Conservation (phyloP, 1,140 invertebrate species). For the Melitaea cinxia region DNA sequence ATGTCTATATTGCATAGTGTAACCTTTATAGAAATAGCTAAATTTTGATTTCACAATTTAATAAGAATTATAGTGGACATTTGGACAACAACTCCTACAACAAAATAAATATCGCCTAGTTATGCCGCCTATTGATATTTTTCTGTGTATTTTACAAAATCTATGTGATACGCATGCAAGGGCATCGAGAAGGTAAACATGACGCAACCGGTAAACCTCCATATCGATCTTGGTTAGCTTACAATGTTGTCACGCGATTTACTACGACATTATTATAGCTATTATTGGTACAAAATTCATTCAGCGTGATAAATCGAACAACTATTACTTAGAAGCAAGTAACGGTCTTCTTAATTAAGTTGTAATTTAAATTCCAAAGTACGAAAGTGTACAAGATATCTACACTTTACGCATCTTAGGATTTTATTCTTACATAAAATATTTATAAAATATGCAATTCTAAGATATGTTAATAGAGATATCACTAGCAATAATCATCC, state of each 20-base stretch:
- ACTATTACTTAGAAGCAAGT: neutral
- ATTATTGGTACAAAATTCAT: neutral
- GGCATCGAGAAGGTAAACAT: constrained; percentile 52
- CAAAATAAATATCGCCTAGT: neutral
- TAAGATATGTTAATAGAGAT: neutral
- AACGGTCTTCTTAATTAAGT: neutral
- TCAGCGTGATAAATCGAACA: neutral
- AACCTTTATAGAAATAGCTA: no score
- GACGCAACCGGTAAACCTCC: constrained; percentile 62
- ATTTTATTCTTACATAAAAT: neutral
- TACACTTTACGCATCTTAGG: neutral
- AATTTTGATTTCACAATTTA: no score
- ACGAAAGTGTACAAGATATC: neutral
- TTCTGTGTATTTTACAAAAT: constrained; percentile 22
- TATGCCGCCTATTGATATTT: neutral
- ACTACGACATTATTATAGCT: constrained; percentile 17
- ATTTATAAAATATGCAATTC: no score
- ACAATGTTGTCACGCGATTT: constrained; percentile 58
- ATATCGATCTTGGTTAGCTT: constrained; percentile 64
- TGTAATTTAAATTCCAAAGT: neutral
- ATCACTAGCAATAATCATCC: neutral
- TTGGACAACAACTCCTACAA: neutral
- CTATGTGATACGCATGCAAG: constrained; percentile 43
- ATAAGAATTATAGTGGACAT: no score
- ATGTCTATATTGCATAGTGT: neutral